Evolutionary conservation across 2,888 invertebrate species (phyloP), one percentile per base, ranked within the genome.

Genomic region (Unio pictorum): DNA sequence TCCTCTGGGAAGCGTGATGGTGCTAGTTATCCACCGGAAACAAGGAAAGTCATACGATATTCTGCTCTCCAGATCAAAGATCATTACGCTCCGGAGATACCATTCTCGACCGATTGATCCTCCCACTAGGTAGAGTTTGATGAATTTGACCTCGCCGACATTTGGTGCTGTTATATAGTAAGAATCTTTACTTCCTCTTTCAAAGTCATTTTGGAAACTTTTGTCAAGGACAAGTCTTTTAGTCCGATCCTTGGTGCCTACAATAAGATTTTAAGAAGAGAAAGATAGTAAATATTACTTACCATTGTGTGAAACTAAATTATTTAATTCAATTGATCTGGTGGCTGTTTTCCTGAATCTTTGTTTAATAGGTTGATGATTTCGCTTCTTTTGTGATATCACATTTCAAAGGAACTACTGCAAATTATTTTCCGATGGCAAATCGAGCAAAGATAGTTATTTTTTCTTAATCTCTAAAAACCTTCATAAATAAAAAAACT

Each of bases 91-190:
- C 62, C 69, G 66, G 4, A 77, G 69, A 67, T 73, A 71, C 77
- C 77, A 77, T 45, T 71, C 66, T 15, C 77, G 69, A 45, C 15
- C 45, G n/a, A 65, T 69, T 60, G 69, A 72, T 26, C 77, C 77
- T 61, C 77, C 77, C 73, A 77, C 73, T 66, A 77, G 66, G 62
- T 69, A 70, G 67, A 77, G 66, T 62, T 77, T 71, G 45, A 77
- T 68, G 65, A 68, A 75, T 55, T 69, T 66, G 62, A 77, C 69
- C 34, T 77, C 77, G 57, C 77, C 77, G 68, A 77, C 72, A 11
- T 62, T 57, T 30, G 77, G 77, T 4, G 70, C 66, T 17, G 70
- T 70, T 55, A 77, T 71, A 58, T 77, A 77, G 61, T 75, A 77
- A 1, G 74, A 69, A 15, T 77, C 77, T 64, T 75, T 74, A 54